These are phyloP conservation scores for Chloroceryle amazona DNA, from an alignment of 2,797 vertebrate genomes.

Conservation along the genomic window DNA sequence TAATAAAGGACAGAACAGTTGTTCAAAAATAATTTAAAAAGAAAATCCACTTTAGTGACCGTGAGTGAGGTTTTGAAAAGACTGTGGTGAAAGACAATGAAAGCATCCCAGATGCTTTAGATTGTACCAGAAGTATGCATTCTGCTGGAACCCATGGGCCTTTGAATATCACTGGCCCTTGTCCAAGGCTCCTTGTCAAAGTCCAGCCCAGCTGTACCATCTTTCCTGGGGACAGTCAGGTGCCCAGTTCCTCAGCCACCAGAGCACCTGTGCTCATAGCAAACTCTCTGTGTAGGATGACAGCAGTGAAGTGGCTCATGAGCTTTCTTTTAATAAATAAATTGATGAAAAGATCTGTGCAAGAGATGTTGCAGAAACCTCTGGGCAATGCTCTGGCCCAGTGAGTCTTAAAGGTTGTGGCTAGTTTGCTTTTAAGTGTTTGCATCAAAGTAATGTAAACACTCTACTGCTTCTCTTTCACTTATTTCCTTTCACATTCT, in stretches of 20 bases:
- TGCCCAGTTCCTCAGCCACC: neutral
- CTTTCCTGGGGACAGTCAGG: neutral
- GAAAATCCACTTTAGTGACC: neutral
- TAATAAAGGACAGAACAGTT: neutral
- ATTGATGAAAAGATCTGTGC: neutral
- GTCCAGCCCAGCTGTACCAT: fast-evolving
- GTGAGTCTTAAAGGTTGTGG: neutral
- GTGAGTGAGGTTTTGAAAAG: neutral
- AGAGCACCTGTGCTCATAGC: neutral
- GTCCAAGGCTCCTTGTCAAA: neutral
- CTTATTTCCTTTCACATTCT: constrained; percentile 41
- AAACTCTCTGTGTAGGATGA: neutral
- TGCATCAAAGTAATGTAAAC: neutral
- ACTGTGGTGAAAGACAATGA: neutral
- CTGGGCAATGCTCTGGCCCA: neutral
- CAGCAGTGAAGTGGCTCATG: neutral
- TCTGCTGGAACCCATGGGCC: neutral
- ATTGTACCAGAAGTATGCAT: neutral
- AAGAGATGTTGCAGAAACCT: neutral
- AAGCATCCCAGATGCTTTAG: neutral
- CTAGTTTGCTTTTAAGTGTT: constrained; percentile 41
- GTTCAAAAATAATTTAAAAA: neutral
- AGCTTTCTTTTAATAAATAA: neutral
- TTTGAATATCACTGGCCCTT: neutral
- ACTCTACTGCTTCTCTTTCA: neutral